Percentiles rank a stretch among this genome's conserved stretches.
Conservation (phyloP, 2,888 invertebrate genomes). For the Amblyjoppa fuscipennis region DNA sequence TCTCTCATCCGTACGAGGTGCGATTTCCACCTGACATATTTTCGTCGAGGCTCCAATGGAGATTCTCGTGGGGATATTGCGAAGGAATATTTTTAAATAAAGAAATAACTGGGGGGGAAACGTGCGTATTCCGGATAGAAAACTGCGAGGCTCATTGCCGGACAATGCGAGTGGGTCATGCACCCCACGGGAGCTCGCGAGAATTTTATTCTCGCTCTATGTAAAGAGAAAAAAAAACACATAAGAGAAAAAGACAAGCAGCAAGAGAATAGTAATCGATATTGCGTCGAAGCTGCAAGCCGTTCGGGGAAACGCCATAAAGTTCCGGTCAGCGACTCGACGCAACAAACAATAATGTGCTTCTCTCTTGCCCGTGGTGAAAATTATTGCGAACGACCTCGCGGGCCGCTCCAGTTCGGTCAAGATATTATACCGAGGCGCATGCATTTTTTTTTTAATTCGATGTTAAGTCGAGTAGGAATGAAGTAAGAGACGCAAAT, state of each 20-base stretch:
- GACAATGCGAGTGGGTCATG: slow-evolving; percentile 34
- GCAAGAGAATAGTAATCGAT: slow-evolving; percentile 59
- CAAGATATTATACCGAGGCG: neutral
- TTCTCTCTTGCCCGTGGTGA: slow-evolving; percentile 10
- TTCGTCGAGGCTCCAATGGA: slow-evolving; percentile 50
- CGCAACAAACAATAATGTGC: slow-evolving; percentile 46
- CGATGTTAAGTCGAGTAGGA: neutral
- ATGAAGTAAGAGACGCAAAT: neutral
- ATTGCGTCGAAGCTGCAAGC: slow-evolving; percentile 53
- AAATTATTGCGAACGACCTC: slow-evolving; percentile 24
- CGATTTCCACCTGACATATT: slow-evolving; percentile 60
- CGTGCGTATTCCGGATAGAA: neutral
- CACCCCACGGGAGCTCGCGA: slow-evolving; percentile 1
- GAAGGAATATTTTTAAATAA: neutral
- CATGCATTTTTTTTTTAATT: neutral
- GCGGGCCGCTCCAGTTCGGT: slow-evolving; percentile 2
- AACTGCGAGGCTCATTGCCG: neutral
- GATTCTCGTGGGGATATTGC: slow-evolving; percentile 2
- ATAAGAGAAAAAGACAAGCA: slow-evolving; percentile 23
- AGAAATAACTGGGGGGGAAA: neutral
- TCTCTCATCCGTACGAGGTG: slow-evolving; percentile 42
- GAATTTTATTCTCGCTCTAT: slow-evolving; percentile 46
- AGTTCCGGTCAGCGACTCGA: slow-evolving; percentile 64
- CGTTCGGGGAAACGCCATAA: slow-evolving; percentile 61
- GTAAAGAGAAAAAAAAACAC: slow-evolving; percentile 29